A percentile compares a stretch with the other conserved stretches of the same genome.
phyloP scores from a whole-genome alignment of 2,888 invertebrate species.

The Zaprionus lineosus region DNA sequence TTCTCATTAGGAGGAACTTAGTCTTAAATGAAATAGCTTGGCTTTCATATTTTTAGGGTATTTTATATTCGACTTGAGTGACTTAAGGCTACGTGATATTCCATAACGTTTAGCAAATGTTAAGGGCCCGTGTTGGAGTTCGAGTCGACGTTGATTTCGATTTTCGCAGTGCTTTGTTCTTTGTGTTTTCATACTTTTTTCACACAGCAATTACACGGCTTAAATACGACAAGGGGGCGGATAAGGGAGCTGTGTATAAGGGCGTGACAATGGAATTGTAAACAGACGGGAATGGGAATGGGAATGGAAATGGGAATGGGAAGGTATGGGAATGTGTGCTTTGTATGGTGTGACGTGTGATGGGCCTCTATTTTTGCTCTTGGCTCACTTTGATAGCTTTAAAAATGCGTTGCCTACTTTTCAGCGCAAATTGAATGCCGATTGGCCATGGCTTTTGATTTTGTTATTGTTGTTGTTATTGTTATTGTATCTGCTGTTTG shows the following conservation, averaged over 20 bases:
- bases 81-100: too few relatives aligned
- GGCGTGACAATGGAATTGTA: too few relatives aligned
- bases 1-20: too few relatives aligned
- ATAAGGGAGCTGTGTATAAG: too few relatives aligned
- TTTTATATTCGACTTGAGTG: slow-evolving; percentile 7
- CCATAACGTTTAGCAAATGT: slow-evolving; percentile 31
- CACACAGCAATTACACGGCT: slow-evolving; percentile 42
- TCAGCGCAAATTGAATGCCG: slow-evolving; percentile 14
- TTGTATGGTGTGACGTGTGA: too few relatives aligned
- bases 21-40: too few relatives aligned
- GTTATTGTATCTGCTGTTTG: slow-evolving; percentile 3
- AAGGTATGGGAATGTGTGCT: too few relatives aligned
- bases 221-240: slow-evolving; percentile 10
- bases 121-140: slow-evolving; percentile 23
- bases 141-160: slow-evolving; percentile 33
- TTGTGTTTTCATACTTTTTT: slow-evolving; percentile 14
- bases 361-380: slow-evolving; percentile 27
- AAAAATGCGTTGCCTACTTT: slow-evolving; percentile 46
- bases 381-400: slow-evolving; percentile 48
- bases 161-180: slow-evolving; percentile 24
- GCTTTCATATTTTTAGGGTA: too few relatives aligned
- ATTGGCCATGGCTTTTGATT: slow-evolving; percentile 17
- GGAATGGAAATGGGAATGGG: too few relatives aligned
- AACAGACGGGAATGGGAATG: too few relatives aligned
- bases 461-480: slow-evolving; percentile 7